Conservation (phyloP, 1,140 invertebrate species). For the Adelges cooleyi region DNA sequence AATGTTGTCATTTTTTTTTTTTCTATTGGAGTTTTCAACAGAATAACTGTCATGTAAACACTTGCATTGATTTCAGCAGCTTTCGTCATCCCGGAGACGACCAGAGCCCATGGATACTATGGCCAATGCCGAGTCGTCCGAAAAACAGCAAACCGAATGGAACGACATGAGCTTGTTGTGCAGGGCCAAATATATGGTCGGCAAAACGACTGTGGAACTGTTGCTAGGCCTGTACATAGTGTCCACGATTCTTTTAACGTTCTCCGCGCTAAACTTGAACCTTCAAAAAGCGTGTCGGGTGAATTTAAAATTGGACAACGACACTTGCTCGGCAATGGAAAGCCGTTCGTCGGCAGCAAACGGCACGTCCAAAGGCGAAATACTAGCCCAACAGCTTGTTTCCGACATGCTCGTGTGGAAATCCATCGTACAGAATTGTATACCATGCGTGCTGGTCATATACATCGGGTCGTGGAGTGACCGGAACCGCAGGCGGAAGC, state of each 20-base stretch:
- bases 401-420: slow-evolving; percentile 68
- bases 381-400: slow-evolving; percentile 57
- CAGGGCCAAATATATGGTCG: slow-evolving; percentile 37
- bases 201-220: slow-evolving; percentile 62
- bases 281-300: slow-evolving; percentile 73
- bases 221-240: slow-evolving; percentile 67
- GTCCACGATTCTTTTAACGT: slow-evolving; percentile 57
- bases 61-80: too few relatives aligned
- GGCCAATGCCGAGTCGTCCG: too few relatives aligned
- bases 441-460: slow-evolving; percentile 62
- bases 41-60: too few relatives aligned
- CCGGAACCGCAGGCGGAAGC: slow-evolving; percentile 55
- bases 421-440: slow-evolving; percentile 58
- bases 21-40: too few relatives aligned
- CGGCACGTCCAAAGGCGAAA: slow-evolving; percentile 57
- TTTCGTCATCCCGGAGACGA: too few relatives aligned
- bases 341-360: slow-evolving; percentile 52
- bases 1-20: too few relatives aligned
- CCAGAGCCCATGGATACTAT: too few relatives aligned
- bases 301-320: slow-evolving; percentile 56
- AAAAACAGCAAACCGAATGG: background rate
- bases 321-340: slow-evolving; percentile 58
- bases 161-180: background rate
- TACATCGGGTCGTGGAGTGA: slow-evolving; percentile 50
- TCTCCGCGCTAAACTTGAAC: slow-evolving; percentile 70